Base-by-base conservation (phyloP, 2,113 vertebrate species). In the Guaruba guarouba region DNA sequence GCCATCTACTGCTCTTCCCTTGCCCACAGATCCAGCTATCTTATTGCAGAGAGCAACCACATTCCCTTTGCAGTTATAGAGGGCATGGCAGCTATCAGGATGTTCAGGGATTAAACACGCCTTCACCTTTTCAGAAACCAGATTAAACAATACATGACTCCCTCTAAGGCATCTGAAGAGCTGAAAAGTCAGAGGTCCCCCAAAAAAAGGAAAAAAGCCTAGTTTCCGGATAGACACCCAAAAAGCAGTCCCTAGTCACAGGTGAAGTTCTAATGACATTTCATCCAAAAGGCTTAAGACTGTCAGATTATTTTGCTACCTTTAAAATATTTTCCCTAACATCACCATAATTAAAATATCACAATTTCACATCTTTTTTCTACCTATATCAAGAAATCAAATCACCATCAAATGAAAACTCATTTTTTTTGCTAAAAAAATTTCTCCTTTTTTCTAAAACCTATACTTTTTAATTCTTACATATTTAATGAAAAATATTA, bases 201-300 rank as follows among this genome's bases (percentile, higher is more conserved):
- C n/a, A 57, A 54, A 55, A 70, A 48, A 77, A 3, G 0, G 0
- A 24, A 57, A 74, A 41, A 8, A 4, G 2, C 1, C 5, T 64
- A 5, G 6, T 25, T 77, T 83, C 27, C 25, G 35, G 64, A 57
- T 6, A 82, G 33, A 66, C 39, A 73, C 1, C 4, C 37, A 83
- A 89, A 83, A 13, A 64, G 23, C 12, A 54, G 67, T 74, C 24
- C 25, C 31, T 37, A 54, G 22, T 37, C 20, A 48, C 24, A 31
- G 1, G 7, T 7, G 33, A 86, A 89, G 13, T 75, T 82, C 20
- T 84, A 79, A 44, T 33, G 24, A 74, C 16, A 66, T 2, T 5
- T 73, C 37, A 64, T 31, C 29, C 25, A 77, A 76, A 46, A 74
- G 0, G 0, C 7, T 37, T 71, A 41, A 51, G 6, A 59, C 6